Percentiles rank a stretch among this genome's conserved stretches.
Evolutionary conservation across 2,797 vertebrate genomes (phyloP).

Genomic region (Phrynocephalus forsythii): DNA sequence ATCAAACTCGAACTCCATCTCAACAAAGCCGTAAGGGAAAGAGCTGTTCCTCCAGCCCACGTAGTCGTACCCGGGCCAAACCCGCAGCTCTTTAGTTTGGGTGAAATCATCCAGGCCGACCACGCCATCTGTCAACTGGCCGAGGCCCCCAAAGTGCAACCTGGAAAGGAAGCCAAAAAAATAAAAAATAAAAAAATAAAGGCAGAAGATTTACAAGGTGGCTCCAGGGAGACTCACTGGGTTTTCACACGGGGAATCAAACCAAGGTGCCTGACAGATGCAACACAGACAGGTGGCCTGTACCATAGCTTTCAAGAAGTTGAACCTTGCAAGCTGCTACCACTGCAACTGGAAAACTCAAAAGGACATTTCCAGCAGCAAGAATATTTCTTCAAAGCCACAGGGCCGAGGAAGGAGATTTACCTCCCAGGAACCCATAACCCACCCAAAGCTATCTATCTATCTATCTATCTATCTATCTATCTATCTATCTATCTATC

Average conservation of each 20-base stretch:
- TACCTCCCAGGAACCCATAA: no score
- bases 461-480: no score
- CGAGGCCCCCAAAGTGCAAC: conserved; percentile 90
- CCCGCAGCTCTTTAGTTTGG: conserved; percentile 88
- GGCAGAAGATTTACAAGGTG: no score
- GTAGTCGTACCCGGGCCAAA: conserved; percentile 95
- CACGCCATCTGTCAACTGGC: conserved; percentile 90
- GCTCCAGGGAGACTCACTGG: background rate
- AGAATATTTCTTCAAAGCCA: no score
- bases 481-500: no score
- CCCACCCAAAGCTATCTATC: no score
- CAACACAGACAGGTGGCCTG: background rate
- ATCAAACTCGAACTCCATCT: conserved; percentile 94
- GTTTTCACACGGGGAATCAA: background rate
- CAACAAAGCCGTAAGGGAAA: conserved; percentile 83
- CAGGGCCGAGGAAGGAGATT: no score
- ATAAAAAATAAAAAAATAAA: background rate
- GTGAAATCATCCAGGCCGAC: conserved; percentile 91
- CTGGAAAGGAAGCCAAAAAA: conserved; percentile 65
- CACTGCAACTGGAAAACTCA: no score
- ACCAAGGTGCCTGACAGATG: background rate
- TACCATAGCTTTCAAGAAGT: no score
- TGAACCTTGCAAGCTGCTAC: no score
- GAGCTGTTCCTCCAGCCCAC: conserved; percentile 89
- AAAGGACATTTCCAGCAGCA: no score